Percentiles rank a stretch among this genome's conserved stretches.
Conservation (phyloP, 2,888 invertebrate genomes). For the Epirrita christyi region DNA sequence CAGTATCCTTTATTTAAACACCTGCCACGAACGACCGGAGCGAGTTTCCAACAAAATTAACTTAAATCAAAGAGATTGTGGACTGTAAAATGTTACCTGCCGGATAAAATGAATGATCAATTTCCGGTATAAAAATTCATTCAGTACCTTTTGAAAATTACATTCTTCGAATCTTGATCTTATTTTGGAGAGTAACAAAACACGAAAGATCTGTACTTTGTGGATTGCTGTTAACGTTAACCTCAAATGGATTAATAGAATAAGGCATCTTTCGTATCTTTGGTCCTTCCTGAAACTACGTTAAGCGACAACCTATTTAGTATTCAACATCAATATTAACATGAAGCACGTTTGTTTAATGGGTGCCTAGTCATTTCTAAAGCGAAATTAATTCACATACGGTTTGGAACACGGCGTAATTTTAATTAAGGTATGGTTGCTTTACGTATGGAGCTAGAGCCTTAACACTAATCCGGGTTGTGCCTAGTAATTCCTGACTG, state of each 20-base stretch:
- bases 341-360: slow-evolving; percentile 17
- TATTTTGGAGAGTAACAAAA: slow-evolving; percentile 26
- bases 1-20: slow-evolving; percentile 61
- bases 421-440: slow-evolving; percentile 32
- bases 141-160: slow-evolving; percentile 44
- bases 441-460: slow-evolving; percentile 24
- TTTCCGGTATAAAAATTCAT: slow-evolving; percentile 41
- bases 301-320: neutral
- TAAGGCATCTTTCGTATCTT: slow-evolving; percentile 25
- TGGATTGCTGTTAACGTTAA: slow-evolving; percentile 29
- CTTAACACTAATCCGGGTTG: slow-evolving; percentile 32
- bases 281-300: slow-evolving; percentile 19
- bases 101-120: slow-evolving; percentile 58
- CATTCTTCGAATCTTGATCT: slow-evolving; percentile 42
- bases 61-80: slow-evolving; percentile 55
- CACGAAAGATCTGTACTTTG: slow-evolving; percentile 30
- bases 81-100: slow-evolving; percentile 56
- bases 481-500: slow-evolving; percentile 22
- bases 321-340: slow-evolving; percentile 17
- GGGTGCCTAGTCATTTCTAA: slow-evolving; percentile 13
- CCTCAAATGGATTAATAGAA: slow-evolving; percentile 32
- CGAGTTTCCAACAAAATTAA: slow-evolving; percentile 60
- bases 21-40: slow-evolving; percentile 50
- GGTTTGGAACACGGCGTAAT: slow-evolving; percentile 18
- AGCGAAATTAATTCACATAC: slow-evolving; percentile 26